These are phyloP conservation scores for Gouania willdenowi DNA, from an alignment of 2,797 vertebrate species.

Conservation along the genomic window DNA sequence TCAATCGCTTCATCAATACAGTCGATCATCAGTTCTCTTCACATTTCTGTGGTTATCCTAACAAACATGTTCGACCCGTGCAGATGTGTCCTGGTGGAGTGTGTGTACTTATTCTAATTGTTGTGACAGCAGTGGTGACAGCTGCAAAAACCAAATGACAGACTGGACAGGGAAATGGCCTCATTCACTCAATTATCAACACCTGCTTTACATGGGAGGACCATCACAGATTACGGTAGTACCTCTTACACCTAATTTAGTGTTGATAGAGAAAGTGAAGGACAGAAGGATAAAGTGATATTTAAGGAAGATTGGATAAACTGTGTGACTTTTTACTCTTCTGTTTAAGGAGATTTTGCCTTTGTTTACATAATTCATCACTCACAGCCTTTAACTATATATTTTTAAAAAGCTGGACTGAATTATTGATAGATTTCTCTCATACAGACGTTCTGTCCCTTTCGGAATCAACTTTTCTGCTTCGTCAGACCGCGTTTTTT, in stretches of 20 bases:
- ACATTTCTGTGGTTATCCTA: background rate
- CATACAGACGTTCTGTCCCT: constrained; percentile 5
- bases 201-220: constrained; percentile 23
- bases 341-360: constrained; percentile 7
- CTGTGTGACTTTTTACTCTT: constrained; percentile 19
- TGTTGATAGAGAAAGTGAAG: background rate
- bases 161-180: constrained; percentile 33
- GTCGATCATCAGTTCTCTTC: constrained; percentile 11
- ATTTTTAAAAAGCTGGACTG: constrained; percentile 3
- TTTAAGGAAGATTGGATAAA: background rate
- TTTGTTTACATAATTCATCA: constrained; percentile 43
- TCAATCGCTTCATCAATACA: constrained; percentile 12
- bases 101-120: constrained; percentile 28
- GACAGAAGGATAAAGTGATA: background rate
- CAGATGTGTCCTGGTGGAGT: constrained; percentile 19
- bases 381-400: constrained; percentile 26
- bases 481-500: constrained; percentile 7
- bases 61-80: background rate
- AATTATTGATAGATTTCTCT: constrained; percentile 42
- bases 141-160: constrained; percentile 37
- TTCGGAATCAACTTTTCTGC: constrained; percentile 13
- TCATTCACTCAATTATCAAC: constrained; percentile 49
- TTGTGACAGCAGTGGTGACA: constrained; percentile 31
- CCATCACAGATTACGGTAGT: too few relatives aligned
- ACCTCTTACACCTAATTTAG: too few relatives aligned